phyloP scores from a whole-genome alignment of 2,113 vertebrate genomes.

The Periophthalmodon schlosseri region DNA sequence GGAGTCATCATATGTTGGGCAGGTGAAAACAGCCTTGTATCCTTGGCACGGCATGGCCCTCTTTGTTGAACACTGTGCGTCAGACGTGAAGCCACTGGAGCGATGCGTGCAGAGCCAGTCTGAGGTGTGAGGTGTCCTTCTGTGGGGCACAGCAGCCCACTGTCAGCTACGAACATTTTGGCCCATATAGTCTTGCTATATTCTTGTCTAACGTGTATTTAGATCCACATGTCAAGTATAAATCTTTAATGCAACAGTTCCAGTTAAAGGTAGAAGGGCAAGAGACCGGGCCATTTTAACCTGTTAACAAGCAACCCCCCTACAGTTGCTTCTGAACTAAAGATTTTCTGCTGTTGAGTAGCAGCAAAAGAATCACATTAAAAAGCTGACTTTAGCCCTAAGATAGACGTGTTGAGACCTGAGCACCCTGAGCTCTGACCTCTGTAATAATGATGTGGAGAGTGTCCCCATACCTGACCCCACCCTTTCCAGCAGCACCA shows the following conservation, averaged over 20 bases:
- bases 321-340: too few species aligned
- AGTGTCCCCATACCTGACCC: background rate
- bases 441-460: background rate
- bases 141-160: too few species aligned
- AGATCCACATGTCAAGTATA: background rate
- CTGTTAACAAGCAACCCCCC: too few species aligned
- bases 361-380: background rate
- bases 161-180: background rate
- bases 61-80: background rate
- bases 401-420: background rate
- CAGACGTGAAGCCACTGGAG: background rate
- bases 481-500: background rate
- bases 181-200: too few species aligned
- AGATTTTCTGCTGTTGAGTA: too few species aligned
- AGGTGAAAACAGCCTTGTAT: background rate
- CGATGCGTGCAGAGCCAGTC: background rate
- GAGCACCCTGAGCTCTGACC: background rate
- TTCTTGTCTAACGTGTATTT: background rate
- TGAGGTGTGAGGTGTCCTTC: background rate
- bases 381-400: background rate
- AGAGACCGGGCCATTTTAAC: too few species aligned
- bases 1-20: background rate
- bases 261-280: too few species aligned
- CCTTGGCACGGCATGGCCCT: background rate
- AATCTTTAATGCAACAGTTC: too few species aligned